Percentiles rank a stretch among this genome's conserved stretches.
Evolutionary conservation across 2,113 vertebrate genomes (phyloP).

Genomic region (Propithecus coquereli): DNA sequence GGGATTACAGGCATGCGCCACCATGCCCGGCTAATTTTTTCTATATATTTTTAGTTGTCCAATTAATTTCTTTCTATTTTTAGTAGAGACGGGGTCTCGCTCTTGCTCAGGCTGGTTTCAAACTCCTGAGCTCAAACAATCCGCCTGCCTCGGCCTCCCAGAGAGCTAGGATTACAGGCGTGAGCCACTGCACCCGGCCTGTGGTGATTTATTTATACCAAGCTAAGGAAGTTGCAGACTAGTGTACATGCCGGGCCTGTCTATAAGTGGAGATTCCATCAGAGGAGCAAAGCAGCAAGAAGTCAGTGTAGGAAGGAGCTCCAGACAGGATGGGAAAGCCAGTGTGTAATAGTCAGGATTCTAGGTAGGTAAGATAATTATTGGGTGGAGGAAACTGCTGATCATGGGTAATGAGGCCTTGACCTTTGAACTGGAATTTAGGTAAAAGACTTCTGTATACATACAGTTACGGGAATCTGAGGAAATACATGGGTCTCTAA

Average conservation of each 20-base stretch:
- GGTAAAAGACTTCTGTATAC: not conserved
- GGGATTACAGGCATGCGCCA: no score
- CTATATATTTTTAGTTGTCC: no score
- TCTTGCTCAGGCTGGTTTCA: no score
- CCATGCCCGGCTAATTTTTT: no score
- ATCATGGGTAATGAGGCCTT: not conserved
- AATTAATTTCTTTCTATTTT: no score
- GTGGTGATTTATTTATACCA: slow-evolving; percentile 14
- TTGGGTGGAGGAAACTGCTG: not conserved
- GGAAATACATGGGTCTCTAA: not conserved
- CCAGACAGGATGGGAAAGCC: not conserved
- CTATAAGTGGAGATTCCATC: not conserved
- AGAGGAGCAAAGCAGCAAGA: not conserved
- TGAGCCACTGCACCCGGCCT: no score
- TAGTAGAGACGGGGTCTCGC: no score
- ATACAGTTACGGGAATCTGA: not conserved
- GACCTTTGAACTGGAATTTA: not conserved
- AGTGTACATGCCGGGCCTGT: not conserved
- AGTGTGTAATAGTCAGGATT: not conserved
- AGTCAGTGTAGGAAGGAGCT: not conserved
- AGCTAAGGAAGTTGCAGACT: not conserved
- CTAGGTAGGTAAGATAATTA: not conserved
- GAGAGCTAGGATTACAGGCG: no score
- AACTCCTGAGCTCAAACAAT: no score
- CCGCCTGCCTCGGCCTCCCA: no score